phyloP scores from a whole-genome alignment of 2,797 vertebrate genomes.

The Argya squamiceps region DNA sequence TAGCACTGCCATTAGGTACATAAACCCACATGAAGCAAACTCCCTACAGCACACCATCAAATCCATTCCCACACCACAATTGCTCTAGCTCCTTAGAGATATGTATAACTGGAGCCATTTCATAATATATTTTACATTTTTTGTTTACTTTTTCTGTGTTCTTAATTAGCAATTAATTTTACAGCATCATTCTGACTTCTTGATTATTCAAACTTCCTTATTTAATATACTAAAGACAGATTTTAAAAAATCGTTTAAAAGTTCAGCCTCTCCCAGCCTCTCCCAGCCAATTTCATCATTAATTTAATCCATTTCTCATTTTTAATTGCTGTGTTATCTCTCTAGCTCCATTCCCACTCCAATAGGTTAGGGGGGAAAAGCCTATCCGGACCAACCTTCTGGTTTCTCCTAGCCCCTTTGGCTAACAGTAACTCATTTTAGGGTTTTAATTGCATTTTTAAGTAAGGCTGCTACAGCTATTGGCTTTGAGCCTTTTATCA shows the following conservation, averaged over 20 bases:
- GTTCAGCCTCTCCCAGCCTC: background rate
- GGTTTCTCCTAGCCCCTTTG: background rate
- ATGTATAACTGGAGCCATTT: background rate
- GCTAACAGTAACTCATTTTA: background rate
- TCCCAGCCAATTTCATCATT: background rate
- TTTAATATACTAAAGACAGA: background rate
- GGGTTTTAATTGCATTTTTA: conserved; percentile 52
- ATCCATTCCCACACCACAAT: background rate
- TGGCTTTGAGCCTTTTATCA: background rate
- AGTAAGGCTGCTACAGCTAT: conserved; percentile 5
- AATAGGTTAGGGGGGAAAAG: background rate
- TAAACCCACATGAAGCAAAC: background rate
- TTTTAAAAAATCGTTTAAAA: background rate
- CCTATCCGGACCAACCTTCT: background rate
- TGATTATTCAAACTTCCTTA: background rate
- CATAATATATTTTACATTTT: background rate
- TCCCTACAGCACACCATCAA: background rate
- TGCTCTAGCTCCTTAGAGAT: background rate
- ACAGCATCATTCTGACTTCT: background rate
- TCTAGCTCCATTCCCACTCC: background rate
- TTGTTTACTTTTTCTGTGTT: background rate
- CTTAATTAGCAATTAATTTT: conserved; percentile 3
- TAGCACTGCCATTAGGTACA: background rate
- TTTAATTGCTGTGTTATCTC: conserved; percentile 47
- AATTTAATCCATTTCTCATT: background rate